These are phyloP conservation scores for Bradypodion pumilum DNA, from an alignment of 2,797 vertebrate species.

Conservation along the genomic window DNA sequence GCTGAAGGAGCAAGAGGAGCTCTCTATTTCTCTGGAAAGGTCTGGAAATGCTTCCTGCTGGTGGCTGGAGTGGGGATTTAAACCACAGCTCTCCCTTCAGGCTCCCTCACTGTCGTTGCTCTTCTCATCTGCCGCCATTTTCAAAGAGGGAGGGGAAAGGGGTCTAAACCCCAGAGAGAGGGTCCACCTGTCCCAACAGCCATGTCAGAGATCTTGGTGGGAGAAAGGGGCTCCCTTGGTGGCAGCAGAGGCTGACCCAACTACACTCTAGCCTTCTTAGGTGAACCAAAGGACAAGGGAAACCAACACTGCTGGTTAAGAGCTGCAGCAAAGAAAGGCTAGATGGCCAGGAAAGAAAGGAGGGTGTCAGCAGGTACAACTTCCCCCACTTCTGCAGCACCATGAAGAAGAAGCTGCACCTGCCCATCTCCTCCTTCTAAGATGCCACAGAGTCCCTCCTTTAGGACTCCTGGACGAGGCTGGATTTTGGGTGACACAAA, in stretches of 20 bases:
- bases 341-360: not conserved
- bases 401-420: not conserved
- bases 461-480: not conserved
- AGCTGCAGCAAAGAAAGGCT: not conserved
- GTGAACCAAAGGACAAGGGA: not conserved
- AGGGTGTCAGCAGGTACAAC: not conserved
- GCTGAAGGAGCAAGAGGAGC: not conserved
- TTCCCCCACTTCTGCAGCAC: constrained; percentile 22
- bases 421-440: not conserved
- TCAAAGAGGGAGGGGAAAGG: not conserved
- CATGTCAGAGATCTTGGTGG: not conserved
- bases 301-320: not conserved
- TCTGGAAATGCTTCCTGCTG: not conserved
- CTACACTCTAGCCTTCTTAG: not conserved
- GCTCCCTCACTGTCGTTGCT: not conserved
- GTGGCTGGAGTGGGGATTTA: not conserved
- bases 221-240: not conserved
- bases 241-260: constrained; percentile 6
- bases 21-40: not conserved
- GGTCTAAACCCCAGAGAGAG: not conserved
- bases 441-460: not conserved
- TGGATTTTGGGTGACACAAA: not conserved
- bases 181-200: not conserved
- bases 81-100: not conserved
- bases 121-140: not conserved